phyloP scores from a whole-genome alignment of 2,113 vertebrate genomes.

The Saguinus imperator region DNA sequence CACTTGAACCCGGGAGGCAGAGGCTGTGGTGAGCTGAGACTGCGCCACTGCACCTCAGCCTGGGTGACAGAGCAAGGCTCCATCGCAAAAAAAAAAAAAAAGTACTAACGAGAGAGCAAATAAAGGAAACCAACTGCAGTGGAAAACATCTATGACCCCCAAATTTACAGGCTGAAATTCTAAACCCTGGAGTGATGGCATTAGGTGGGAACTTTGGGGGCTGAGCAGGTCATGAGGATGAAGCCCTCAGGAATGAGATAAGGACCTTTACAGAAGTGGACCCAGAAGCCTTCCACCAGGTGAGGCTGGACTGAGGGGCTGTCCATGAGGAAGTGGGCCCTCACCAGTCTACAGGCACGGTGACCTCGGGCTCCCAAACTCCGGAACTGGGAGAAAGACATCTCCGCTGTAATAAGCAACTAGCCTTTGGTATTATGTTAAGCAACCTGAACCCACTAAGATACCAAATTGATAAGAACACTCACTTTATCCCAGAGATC shows the following conservation, averaged over 20 bases:
- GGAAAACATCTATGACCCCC: not conserved
- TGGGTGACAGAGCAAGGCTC: no score
- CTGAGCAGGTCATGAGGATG: not conserved
- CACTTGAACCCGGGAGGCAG: no score
- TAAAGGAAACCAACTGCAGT: not conserved
- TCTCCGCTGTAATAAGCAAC: not conserved
- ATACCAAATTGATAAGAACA: not conserved
- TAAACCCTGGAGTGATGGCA: not conserved
- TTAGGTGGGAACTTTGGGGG: not conserved
- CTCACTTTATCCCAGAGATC: slow-evolving; percentile 94
- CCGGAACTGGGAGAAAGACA: not conserved
- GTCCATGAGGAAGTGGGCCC: not conserved
- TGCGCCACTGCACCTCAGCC: no score
- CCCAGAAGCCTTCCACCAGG: not conserved
- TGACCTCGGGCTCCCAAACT: not conserved
- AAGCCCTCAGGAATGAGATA: not conserved
- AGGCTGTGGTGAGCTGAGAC: no score
- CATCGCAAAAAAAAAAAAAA: not conserved
- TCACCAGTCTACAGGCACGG: not conserved
- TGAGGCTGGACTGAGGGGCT: not conserved
- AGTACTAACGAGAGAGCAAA: fast-evolving
- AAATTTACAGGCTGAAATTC: not conserved
- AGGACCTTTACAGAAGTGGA: not conserved
- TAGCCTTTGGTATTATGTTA: not conserved
- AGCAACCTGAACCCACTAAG: not conserved